Percentiles rank a stretch among this genome's conserved stretches.
Evolutionary conservation across 1,140 invertebrate species (phyloP).

Genomic region (Cepaea nemoralis): DNA sequence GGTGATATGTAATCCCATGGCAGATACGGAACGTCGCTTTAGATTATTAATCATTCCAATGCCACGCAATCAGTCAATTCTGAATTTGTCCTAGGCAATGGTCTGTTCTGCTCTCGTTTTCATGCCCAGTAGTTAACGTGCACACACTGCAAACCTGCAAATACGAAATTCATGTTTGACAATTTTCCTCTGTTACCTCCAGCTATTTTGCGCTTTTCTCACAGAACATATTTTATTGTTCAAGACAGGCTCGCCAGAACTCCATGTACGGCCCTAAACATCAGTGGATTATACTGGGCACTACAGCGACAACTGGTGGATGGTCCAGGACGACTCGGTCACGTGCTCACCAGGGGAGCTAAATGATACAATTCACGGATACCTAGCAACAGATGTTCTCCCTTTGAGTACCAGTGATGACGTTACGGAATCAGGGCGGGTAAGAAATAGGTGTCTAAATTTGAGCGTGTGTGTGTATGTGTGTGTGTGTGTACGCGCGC

Average conservation of each 20-base stretch:
- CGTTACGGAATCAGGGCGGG: conserved; percentile 90
- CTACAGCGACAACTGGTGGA: conserved; percentile 84
- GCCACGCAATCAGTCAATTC: too few relatives aligned
- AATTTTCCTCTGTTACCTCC: too few relatives aligned
- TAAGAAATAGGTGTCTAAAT: conserved; percentile 79
- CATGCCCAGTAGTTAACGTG: too few relatives aligned
- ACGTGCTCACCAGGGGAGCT: conserved; percentile 84
- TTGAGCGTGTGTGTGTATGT: too few relatives aligned
- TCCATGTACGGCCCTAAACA: conserved; percentile 90
- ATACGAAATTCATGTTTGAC: too few relatives aligned
- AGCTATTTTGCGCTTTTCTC: neutral
- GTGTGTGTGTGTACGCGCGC: too few relatives aligned
- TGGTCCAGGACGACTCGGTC: conserved; percentile 72
- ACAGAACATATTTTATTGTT: conserved; percentile 1
- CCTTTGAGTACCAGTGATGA: conserved; percentile 81
- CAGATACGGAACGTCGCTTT: too few relatives aligned
- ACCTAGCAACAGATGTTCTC: conserved; percentile 88
- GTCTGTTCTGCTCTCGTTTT: too few relatives aligned
- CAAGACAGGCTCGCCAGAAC: conserved; percentile 75
- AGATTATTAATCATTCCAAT: too few relatives aligned
- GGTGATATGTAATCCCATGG: too few relatives aligned
- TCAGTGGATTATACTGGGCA: conserved; percentile 96
- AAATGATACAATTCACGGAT: conserved; percentile 86
- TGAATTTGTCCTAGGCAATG: too few relatives aligned
- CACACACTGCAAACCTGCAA: too few relatives aligned